Conservation (phyloP, 2,888 invertebrate species). For the Cheilosia scutellata region DNA sequence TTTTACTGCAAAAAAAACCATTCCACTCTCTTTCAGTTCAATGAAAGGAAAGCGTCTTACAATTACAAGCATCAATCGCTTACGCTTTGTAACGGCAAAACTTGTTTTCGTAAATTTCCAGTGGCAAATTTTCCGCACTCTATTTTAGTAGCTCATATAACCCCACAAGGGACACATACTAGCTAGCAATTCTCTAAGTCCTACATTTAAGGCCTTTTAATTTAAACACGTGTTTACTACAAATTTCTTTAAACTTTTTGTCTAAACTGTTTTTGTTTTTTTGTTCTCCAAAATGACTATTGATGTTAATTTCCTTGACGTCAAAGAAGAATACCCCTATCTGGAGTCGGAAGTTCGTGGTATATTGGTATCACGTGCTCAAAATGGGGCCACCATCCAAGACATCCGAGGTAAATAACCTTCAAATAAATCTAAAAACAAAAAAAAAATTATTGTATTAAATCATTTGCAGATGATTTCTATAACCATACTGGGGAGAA, state of each 20-base stretch:
- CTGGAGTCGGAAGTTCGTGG: conserved; percentile 81
- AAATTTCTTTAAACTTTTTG: conserved; percentile 8
- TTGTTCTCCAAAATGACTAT: conserved; percentile 79
- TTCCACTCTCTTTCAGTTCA: conserved; percentile 11
- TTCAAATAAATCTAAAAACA: neutral
- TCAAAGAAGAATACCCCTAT: conserved; percentile 81
- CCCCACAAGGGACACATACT: conserved; percentile 25
- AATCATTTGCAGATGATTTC: conserved; percentile 80
- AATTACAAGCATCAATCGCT: conserved; percentile 41
- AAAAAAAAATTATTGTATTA: neutral
- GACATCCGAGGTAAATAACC: conserved; percentile 80
- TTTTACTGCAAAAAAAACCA: neutral
- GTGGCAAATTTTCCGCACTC: conserved; percentile 6
- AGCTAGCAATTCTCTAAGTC: conserved; percentile 6
- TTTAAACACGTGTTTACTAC: conserved; percentile 55
- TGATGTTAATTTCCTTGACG: conserved; percentile 76
- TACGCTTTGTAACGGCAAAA: conserved; percentile 11
- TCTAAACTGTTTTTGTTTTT: neutral
- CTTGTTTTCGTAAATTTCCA: conserved; percentile 28
- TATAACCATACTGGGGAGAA: conserved; percentile 79
- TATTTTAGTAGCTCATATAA: conserved; percentile 37
- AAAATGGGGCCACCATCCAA: conserved; percentile 82
- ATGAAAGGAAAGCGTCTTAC: conserved; percentile 44
- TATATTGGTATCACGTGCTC: conserved; percentile 81
- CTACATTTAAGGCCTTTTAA: neutral